Evolutionary conservation across 2,797 vertebrate species (phyloP).

Genomic region (Anisognathus igniventris): DNA sequence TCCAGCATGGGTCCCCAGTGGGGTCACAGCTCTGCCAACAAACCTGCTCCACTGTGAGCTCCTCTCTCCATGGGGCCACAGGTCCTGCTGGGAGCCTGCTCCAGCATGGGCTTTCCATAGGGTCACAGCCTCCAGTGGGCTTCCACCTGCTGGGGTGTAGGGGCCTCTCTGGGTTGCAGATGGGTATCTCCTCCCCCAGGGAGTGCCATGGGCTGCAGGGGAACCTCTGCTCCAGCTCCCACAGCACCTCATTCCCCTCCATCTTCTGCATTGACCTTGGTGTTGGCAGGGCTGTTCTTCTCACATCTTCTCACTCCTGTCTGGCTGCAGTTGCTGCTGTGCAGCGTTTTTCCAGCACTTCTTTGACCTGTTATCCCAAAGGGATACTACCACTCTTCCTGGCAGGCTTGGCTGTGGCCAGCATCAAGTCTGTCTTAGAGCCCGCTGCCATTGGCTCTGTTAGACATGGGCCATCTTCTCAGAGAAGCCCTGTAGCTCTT

Average conservation of each 20-base stretch:
- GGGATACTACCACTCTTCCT: not conserved
- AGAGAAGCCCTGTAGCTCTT: not conserved
- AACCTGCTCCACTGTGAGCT: not conserved
- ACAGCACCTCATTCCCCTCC: not conserved
- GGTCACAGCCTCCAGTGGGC: not conserved
- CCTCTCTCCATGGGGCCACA: not conserved
- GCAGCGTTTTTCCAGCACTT: not conserved
- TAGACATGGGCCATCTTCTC: not conserved
- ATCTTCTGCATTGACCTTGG: not conserved
- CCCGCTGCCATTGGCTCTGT: accelerated
- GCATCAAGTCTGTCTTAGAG: accelerated
- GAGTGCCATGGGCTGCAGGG: not conserved
- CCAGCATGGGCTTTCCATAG: not conserved
- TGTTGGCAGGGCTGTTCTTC: not conserved
- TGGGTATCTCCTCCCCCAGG: not conserved
- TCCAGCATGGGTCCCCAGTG: accelerated
- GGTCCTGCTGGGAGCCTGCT: not conserved
- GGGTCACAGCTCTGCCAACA: not conserved
- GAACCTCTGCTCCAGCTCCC: not conserved
- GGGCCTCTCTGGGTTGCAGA: not conserved
- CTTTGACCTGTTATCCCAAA: not conserved
- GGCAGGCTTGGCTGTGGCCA: not conserved
- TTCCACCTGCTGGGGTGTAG: not conserved
- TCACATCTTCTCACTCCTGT: not conserved
- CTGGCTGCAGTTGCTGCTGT: not conserved